phyloP scores from a whole-genome alignment of 2,888 invertebrate species.

The Ashinkailepas kermadecensis region DNA sequence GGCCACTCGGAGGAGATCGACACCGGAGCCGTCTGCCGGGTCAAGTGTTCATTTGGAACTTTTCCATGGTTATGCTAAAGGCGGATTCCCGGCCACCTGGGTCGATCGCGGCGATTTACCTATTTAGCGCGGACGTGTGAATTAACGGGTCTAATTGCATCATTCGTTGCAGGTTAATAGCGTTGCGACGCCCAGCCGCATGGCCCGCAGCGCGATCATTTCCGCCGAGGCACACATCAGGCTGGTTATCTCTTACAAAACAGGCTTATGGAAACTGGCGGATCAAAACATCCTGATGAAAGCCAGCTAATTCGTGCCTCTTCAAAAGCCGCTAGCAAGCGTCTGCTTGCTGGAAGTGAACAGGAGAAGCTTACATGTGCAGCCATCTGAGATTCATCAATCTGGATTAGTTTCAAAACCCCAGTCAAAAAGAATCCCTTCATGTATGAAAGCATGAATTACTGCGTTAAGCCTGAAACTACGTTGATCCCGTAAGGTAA shows the following conservation, averaged over 20 bases:
- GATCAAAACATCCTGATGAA: not conserved
- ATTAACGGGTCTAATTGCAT: not conserved
- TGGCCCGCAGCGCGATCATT: not conserved
- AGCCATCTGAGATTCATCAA: no score
- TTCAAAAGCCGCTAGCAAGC: no score
- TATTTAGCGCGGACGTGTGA: not conserved
- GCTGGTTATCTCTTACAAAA: not conserved
- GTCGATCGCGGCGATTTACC: not conserved
- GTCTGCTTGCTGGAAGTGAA: no score
- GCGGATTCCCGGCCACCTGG: not conserved
- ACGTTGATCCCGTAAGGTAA: no score
- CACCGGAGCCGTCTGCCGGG: not conserved
- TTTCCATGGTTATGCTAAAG: not conserved
- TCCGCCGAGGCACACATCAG: not conserved
- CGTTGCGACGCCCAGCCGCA: not conserved
- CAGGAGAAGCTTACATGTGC: no score
- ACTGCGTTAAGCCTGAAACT: no score
- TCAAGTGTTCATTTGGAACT: not conserved
- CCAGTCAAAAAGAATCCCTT: no score
- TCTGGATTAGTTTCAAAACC: no score
- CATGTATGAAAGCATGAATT: no score
- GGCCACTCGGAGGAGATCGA: no score
- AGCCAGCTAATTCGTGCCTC: no score
- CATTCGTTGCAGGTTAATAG: not conserved
- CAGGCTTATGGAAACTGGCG: not conserved